phyloP scores from a whole-genome alignment of 2,888 invertebrate species.

The Scaeva pyrastri region DNA sequence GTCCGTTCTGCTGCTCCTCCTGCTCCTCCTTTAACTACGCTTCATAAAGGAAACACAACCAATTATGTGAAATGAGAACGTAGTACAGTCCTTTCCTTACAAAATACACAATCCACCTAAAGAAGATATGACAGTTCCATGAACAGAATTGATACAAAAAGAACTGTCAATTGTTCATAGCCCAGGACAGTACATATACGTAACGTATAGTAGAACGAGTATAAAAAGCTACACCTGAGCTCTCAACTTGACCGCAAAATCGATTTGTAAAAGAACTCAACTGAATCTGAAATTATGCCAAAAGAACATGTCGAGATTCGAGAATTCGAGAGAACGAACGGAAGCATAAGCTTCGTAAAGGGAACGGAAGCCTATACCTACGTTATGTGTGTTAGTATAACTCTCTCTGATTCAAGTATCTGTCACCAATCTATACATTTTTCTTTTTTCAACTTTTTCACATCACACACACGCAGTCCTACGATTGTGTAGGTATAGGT shows the following conservation, averaged over 20 bases:
- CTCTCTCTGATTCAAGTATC: not conserved
- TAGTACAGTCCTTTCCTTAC: not conserved
- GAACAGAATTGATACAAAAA: constrained; percentile 16
- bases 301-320: not conserved
- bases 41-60: constrained; percentile 27
- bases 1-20: not conserved
- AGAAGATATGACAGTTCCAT: constrained; percentile 36
- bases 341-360: constrained; percentile 8
- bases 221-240: constrained; percentile 56
- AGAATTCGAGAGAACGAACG: not conserved
- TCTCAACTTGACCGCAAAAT: constrained; percentile 63
- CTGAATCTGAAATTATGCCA: constrained; percentile 49
- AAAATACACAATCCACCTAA: constrained; percentile 19
- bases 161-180: constrained; percentile 14
- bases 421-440: constrained; percentile 5
- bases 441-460: constrained; percentile 30
- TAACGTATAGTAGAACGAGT: not conserved
- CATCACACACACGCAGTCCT: not conserved
- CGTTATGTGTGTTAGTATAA: not conserved
- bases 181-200: too few species aligned
- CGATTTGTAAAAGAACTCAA: constrained; percentile 37
- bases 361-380: constrained; percentile 26
- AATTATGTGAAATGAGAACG: constrained; percentile 34
- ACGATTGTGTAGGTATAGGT: not conserved
- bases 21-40: not conserved